phyloP scores from a whole-genome alignment of 2,113 vertebrate genomes.

The Pangasianodon gigas region DNA sequence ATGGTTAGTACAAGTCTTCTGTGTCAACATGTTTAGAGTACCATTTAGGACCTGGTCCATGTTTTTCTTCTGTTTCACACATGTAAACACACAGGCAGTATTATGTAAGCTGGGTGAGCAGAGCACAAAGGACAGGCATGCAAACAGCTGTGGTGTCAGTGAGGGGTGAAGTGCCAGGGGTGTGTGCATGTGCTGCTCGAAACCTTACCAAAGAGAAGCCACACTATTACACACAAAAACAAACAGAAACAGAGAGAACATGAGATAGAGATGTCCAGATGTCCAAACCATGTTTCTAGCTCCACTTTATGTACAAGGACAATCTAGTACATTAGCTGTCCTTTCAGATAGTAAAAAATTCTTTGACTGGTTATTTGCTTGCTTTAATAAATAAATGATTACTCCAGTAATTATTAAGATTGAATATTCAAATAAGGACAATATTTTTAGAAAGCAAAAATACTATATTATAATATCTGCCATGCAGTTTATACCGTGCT shows the following conservation, averaged over 20 bases:
- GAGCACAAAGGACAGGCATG: constrained; percentile 58
- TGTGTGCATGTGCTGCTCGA: constrained; percentile 45
- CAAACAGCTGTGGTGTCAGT: constrained; percentile 72
- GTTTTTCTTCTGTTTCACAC: constrained; percentile 24
- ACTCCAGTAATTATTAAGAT: neutral
- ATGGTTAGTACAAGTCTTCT: neutral
- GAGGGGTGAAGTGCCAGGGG: constrained; percentile 55
- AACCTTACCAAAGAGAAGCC: constrained; percentile 43
- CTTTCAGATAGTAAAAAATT: neutral
- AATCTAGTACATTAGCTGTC: neutral
- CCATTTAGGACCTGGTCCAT: constrained; percentile 7
- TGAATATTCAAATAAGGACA: neutral
- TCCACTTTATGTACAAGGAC: constrained; percentile 1
- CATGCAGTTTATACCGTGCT: neutral
- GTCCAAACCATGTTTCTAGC: neutral
- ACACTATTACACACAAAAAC: constrained; percentile 34
- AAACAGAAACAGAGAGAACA: constrained; percentile 32
- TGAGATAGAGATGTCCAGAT: neutral
- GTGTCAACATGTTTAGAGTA: constrained; percentile 3
- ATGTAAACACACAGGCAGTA: constrained; percentile 38
- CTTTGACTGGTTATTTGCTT: neutral
- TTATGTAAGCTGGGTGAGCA: constrained; percentile 63
- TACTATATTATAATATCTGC: neutral
- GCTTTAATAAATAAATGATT: neutral
- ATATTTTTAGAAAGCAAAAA: neutral